Percentiles rank a stretch among this genome's conserved stretches.
Evolutionary conservation across 2,888 invertebrate genomes (phyloP).

Genomic region (Habroteleia sp.): DNA sequence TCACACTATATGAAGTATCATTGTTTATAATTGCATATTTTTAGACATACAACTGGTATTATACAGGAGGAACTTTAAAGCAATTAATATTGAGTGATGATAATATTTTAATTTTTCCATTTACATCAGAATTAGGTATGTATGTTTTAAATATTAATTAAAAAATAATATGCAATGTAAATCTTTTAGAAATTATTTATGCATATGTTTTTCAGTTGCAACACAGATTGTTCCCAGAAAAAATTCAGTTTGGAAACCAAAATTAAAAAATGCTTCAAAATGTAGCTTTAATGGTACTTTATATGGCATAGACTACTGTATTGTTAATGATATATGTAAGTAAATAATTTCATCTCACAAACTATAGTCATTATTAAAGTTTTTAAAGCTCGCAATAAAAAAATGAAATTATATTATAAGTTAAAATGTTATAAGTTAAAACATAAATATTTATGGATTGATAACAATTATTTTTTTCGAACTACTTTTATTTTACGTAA

Average conservation of each 20-base stretch:
- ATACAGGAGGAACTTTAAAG: conserved; percentile 75
- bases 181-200: neutral
- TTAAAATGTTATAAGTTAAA: too few species aligned
- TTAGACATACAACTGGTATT: conserved; percentile 77
- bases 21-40: too few species aligned
- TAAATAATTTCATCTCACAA: too few species aligned
- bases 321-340: conserved; percentile 66
- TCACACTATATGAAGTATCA: too few species aligned
- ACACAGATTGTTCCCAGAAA: conserved; percentile 67
- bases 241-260: conserved; percentile 71
- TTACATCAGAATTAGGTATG: conserved; percentile 73
- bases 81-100: conserved; percentile 64
- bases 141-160: neutral
- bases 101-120: conserved; percentile 76
- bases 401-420: too few species aligned
- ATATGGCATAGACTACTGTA: conserved; percentile 70
- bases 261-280: conserved; percentile 71
- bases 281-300: conserved; percentile 66
- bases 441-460: conserved; percentile 25
- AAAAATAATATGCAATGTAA: neutral
- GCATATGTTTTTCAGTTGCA: conserved; percentile 68
- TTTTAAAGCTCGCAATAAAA: too few species aligned
- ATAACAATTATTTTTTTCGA: too few species aligned
- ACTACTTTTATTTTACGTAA: too few species aligned
- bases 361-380: too few species aligned